Evolutionary conservation across 2,888 invertebrate species (phyloP).

Genomic region (Frankliniella intonsa): DNA sequence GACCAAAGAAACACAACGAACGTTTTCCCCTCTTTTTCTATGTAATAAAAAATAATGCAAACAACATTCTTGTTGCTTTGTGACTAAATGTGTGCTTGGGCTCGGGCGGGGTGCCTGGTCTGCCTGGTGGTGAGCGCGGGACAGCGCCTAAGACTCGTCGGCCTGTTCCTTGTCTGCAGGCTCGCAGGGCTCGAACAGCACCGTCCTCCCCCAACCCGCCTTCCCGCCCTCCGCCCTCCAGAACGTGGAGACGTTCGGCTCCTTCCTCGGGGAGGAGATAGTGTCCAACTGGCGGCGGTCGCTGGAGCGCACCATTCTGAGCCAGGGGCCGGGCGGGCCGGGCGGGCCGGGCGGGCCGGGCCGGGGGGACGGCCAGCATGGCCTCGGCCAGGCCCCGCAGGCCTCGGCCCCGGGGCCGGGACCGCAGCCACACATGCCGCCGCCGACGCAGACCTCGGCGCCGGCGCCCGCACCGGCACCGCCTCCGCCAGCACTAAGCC

Average conservation of each 20-base stretch:
- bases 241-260: conserved; percentile 67
- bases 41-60: not conserved
- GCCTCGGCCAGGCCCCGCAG: conserved; percentile 35
- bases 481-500: conserved; percentile 32
- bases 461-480: conserved; percentile 34
- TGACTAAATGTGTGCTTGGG: not conserved
- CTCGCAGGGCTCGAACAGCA: conserved; percentile 43
- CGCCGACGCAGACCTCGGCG: conserved; percentile 42
- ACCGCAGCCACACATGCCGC: conserved; percentile 46
- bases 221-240: conserved; percentile 56
- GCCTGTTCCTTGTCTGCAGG: conserved; percentile 46
- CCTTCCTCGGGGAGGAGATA: conserved; percentile 74
- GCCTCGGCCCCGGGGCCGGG: conserved; percentile 46
- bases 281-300: conserved; percentile 73
- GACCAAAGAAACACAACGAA: not conserved
- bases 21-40: not conserved
- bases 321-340: conserved; percentile 31
- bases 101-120: too few relatives aligned
- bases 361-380: conserved; percentile 34
- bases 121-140: not conserved
- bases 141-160: conserved; percentile 37
- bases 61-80: not conserved
- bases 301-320: conserved; percentile 53
- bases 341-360: conserved; percentile 34
- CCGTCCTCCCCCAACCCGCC: conserved; percentile 40